Percentiles rank a stretch among this genome's conserved stretches.
Evolutionary conservation across 2,888 invertebrate species (phyloP).

Genomic region (Erebia epiphron): DNA sequence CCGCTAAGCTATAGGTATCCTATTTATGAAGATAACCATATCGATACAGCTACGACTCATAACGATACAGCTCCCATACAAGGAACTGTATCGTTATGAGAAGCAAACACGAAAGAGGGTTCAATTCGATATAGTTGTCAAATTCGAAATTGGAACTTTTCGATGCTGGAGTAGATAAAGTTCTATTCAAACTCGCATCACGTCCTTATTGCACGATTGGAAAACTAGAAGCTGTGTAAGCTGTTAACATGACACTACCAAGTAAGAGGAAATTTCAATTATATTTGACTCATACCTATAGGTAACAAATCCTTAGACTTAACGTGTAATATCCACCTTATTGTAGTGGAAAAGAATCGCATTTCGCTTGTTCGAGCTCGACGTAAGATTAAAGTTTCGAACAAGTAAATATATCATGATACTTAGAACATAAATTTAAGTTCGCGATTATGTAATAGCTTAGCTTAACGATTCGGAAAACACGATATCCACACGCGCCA

Average conservation of each 20-base stretch:
- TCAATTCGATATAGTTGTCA: too few relatives aligned
- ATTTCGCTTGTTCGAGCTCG: not conserved
- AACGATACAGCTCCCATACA: too few relatives aligned
- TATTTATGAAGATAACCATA: too few relatives aligned
- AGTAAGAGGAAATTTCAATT: conserved; percentile 28
- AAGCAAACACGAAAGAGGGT: too few relatives aligned
- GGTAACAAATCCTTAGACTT: not conserved
- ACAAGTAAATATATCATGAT: conserved; percentile 19
- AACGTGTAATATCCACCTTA: conserved; percentile 1
- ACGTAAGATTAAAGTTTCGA: conserved; percentile 10
- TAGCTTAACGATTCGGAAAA: conserved; percentile 18
- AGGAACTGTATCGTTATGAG: too few relatives aligned
- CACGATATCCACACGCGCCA: not conserved
- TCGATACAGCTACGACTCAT: too few relatives aligned
- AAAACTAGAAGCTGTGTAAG: conserved; percentile 22
- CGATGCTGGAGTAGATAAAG: conserved; percentile 21
- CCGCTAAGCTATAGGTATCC: too few relatives aligned
- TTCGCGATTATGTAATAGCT: conserved; percentile 10
- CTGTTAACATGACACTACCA: conserved; percentile 22
- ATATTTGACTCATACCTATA: conserved; percentile 14
- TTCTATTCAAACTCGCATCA: conserved; percentile 23
- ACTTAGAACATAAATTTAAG: conserved; percentile 11
- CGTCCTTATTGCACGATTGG: conserved; percentile 23
- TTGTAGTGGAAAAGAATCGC: not conserved
- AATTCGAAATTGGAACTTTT: too few relatives aligned